Evolutionary conservation across 2,888 invertebrate species (phyloP).

Genomic region (Drosophila silvestris): DNA sequence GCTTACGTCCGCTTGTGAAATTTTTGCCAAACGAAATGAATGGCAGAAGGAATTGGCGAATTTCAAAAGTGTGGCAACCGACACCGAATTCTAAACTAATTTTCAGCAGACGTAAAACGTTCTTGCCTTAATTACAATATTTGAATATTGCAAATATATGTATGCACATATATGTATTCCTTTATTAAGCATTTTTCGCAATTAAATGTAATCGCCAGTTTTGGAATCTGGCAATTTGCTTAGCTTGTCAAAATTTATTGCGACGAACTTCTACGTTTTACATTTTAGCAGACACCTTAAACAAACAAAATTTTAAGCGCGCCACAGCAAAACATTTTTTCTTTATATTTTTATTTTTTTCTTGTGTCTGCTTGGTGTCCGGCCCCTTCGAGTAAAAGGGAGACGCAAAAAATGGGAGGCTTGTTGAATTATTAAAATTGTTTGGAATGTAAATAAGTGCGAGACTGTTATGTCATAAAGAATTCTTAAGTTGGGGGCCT

Average conservation of each 20-base stretch:
- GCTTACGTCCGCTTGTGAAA: constrained; percentile 24
- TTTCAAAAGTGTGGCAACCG: constrained; percentile 39
- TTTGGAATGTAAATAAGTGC: constrained; percentile 41
- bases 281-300: constrained; percentile 22
- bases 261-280: constrained; percentile 34
- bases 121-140: constrained; percentile 43
- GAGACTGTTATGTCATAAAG: constrained; percentile 42
- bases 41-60: constrained; percentile 15
- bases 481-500: constrained; percentile 45
- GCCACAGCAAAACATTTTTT: not conserved
- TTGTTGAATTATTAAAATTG: constrained; percentile 57
- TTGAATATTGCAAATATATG: constrained; percentile 9
- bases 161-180: constrained; percentile 13
- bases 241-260: constrained; percentile 45
- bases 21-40: constrained; percentile 7
- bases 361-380: constrained; percentile 50
- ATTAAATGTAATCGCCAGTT: constrained; percentile 33
- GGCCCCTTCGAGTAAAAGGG: constrained; percentile 49
- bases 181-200: constrained; percentile 42
- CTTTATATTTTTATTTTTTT: not conserved
- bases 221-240: constrained; percentile 45
- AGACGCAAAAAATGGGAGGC: constrained; percentile 1
- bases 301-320: constrained; percentile 6
- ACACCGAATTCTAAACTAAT: constrained; percentile 24
- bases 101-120: constrained; percentile 38